Conservation (phyloP, 2,888 invertebrate species). For the Myopa testacea region DNA sequence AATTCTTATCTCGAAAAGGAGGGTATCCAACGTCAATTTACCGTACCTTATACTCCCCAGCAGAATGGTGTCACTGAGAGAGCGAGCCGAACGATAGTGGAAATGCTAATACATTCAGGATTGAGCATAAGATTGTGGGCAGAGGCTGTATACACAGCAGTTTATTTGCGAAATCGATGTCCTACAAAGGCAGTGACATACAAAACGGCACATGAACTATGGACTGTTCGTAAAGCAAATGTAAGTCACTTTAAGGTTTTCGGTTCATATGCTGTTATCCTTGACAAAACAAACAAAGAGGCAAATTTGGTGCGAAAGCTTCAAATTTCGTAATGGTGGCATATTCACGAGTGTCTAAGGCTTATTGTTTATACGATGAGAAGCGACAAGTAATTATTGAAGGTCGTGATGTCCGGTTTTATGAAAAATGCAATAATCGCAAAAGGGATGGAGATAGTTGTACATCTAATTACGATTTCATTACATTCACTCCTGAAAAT, state of each 20-base stretch:
- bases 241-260: slow-evolving; percentile 1
- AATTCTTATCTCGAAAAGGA: background rate
- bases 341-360: background rate
- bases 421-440: background rate
- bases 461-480: background rate
- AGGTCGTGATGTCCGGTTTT: background rate
- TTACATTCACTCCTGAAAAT: too few relatives aligned
- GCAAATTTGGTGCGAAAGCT: background rate
- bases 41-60: too few relatives aligned
- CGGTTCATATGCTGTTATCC: background rate
- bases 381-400: background rate
- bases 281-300: background rate
- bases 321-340: background rate
- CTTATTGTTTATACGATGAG: background rate
- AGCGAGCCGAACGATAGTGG: too few relatives aligned
- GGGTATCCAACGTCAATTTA: too few relatives aligned
- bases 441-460: background rate
- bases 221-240: slow-evolving; percentile 1
- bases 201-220: background rate
- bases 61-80: too few relatives aligned
- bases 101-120: too few relatives aligned
- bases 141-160: too few relatives aligned
- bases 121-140: too few relatives aligned
- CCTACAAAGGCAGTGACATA: background rate
- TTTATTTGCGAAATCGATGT: background rate